These are phyloP conservation scores for Ctenoplectra terminalis DNA, from an alignment of 1,140 invertebrate genomes.

Conservation along the genomic window DNA sequence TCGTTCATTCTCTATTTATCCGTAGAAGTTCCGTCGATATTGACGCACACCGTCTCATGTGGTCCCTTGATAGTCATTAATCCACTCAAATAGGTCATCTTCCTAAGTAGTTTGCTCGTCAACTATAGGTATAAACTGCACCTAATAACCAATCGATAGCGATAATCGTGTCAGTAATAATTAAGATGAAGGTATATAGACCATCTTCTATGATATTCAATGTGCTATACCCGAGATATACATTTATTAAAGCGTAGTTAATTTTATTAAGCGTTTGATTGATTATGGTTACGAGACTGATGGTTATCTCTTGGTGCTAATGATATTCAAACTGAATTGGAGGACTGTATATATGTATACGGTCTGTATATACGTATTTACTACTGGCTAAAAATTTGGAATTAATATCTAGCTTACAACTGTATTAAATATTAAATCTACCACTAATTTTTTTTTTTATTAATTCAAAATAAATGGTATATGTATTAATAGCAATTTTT, in stretches of 20 bases:
- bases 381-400: no score
- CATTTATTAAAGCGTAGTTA: not conserved
- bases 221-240: not conserved
- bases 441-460: no score
- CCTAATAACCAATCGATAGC: conserved; percentile 9
- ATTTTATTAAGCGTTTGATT: no score
- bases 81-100: conserved; percentile 29
- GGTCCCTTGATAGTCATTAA: conserved; percentile 17
- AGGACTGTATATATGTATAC: no score
- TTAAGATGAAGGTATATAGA: not conserved
- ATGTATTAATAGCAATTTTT: no score
- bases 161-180: conserved; percentile 3
- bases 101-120: not conserved
- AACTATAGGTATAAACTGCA: not conserved
- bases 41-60: not conserved
- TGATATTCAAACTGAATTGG: no score
- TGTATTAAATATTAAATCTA: no score
- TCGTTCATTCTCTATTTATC: not conserved
- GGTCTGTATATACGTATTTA: no score
- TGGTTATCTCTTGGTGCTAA: no score
- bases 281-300: no score
- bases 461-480: no score
- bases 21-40: not conserved
- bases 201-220: not conserved
- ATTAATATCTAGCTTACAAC: no score